These are phyloP conservation scores for Agrotis ipsilon DNA, from an alignment of 2,888 invertebrate genomes.

Conservation along the genomic window DNA sequence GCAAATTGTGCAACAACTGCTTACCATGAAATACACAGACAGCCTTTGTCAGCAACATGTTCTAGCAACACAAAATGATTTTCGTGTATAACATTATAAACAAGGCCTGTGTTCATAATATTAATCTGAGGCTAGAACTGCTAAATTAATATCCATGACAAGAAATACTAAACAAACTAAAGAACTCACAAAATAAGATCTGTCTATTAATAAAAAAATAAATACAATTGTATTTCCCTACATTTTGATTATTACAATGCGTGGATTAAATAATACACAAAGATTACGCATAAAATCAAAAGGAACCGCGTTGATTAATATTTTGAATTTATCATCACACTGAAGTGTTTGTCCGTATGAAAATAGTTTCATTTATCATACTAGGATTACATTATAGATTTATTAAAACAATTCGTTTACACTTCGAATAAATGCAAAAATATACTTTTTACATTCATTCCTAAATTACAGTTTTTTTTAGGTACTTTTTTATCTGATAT, in stretches of 20 bases:
- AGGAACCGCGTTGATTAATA: slow-evolving; percentile 32
- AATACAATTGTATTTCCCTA: slow-evolving; percentile 64
- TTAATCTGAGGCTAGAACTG: neutral
- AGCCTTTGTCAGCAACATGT: neutral
- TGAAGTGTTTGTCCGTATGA: slow-evolving; percentile 40
- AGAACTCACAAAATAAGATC: slow-evolving; percentile 54
- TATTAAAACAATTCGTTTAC: slow-evolving; percentile 16
- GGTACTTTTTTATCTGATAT: neutral
- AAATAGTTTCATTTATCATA: slow-evolving; percentile 42
- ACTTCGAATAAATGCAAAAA: slow-evolving; percentile 28
- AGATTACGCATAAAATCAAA: slow-evolving; percentile 13
- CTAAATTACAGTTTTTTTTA: neutral
- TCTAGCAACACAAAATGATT: slow-evolving; percentile 1
- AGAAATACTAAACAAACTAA: slow-evolving; percentile 18
- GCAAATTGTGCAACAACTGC: neutral
- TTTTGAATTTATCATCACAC: slow-evolving; percentile 28
- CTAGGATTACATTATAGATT: slow-evolving; percentile 16
- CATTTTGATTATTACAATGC: slow-evolving; percentile 25
- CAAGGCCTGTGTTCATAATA: too few species aligned
- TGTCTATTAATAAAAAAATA: slow-evolving; percentile 60
- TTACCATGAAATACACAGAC: too few species aligned
- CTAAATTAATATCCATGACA: slow-evolving; percentile 14
- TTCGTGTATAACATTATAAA: neutral
- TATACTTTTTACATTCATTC: neutral
- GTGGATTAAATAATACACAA: neutral